Percentiles rank a stretch among this genome's conserved stretches.
phyloP scores from a whole-genome alignment of 2,888 invertebrate genomes.

The Agrypnus murinus region DNA sequence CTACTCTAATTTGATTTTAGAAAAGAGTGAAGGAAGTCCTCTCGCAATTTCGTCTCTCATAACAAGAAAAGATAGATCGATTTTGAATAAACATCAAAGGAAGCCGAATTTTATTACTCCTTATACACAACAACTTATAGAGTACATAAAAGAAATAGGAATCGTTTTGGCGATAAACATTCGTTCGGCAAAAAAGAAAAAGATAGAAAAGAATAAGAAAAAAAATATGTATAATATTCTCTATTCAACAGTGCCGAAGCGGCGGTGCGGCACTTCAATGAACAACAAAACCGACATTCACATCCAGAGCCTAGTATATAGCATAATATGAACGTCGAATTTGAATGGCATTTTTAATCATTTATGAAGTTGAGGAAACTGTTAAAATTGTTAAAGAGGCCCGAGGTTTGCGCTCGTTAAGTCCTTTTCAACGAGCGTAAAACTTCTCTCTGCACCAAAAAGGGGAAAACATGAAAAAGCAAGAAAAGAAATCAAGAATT shows the following conservation, averaged over 20 bases:
- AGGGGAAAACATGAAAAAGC: constrained; percentile 4
- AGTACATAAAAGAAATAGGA: constrained; percentile 24
- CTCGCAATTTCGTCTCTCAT: constrained; percentile 17
- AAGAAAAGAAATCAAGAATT: constrained; percentile 24
- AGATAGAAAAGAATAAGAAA: too few relatives aligned
- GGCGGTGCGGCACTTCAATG: constrained; percentile 39
- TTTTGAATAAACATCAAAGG: constrained; percentile 38
- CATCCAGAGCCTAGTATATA: constrained; percentile 17
- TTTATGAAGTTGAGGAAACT: constrained; percentile 33
- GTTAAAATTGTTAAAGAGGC: constrained; percentile 20
- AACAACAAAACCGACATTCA: constrained; percentile 34
- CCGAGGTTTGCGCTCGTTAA: constrained; percentile 19
- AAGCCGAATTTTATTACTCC: constrained; percentile 39
- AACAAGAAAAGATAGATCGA: too few relatives aligned
- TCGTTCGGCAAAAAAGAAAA: constrained; percentile 21
- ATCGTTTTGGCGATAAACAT: constrained; percentile 44
- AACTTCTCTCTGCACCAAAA: constrained; percentile 6
- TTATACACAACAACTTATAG: too few relatives aligned
- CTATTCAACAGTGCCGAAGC: constrained; percentile 17
- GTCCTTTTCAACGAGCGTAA: constrained; percentile 6
- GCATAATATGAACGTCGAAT: constrained; percentile 20
- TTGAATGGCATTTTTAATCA: constrained; percentile 34
- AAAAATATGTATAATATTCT: too few relatives aligned
- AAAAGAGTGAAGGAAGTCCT: constrained; percentile 20
- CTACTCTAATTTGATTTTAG: constrained; percentile 3